Conservation (phyloP, 2,888 invertebrate species). For the Epirrhoe alternata region DNA sequence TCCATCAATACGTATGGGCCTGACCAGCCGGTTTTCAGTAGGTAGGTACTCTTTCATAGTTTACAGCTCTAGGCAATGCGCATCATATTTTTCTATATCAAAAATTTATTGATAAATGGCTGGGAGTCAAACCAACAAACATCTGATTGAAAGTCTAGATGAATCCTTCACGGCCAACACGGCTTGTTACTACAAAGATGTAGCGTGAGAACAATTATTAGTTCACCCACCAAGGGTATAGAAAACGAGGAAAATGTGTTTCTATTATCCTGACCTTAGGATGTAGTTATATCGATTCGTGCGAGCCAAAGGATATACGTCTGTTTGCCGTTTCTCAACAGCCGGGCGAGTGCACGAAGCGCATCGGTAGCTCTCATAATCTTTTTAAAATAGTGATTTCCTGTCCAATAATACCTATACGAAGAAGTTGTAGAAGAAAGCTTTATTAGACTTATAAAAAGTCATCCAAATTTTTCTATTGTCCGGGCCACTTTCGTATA, state of each 20-base stretch:
- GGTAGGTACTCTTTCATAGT: too few species aligned
- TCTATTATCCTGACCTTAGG: slow-evolving; percentile 58
- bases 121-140: too few species aligned
- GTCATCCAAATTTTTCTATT: too few species aligned
- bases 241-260: slow-evolving; percentile 71
- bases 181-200: background rate
- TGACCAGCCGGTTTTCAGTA: too few species aligned
- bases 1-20: too few species aligned
- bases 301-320: slow-evolving; percentile 51
- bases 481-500: too few species aligned
- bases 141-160: background rate
- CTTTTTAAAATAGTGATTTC: background rate
- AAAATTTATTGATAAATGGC: too few species aligned
- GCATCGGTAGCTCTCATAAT: background rate
- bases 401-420: too few species aligned
- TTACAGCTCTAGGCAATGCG: too few species aligned
- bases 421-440: background rate
- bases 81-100: too few species aligned
- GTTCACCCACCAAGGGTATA: slow-evolving; percentile 58
- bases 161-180: too few species aligned
- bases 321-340: slow-evolving; percentile 51
- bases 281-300: slow-evolving; percentile 48
- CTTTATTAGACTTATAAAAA: too few species aligned
- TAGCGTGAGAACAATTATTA: slow-evolving; percentile 10
- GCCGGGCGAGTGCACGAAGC: slow-evolving; percentile 18